Evolutionary conservation across 2,888 invertebrate species (phyloP).

Genomic region (Lepidocyrtoides sp.): DNA sequence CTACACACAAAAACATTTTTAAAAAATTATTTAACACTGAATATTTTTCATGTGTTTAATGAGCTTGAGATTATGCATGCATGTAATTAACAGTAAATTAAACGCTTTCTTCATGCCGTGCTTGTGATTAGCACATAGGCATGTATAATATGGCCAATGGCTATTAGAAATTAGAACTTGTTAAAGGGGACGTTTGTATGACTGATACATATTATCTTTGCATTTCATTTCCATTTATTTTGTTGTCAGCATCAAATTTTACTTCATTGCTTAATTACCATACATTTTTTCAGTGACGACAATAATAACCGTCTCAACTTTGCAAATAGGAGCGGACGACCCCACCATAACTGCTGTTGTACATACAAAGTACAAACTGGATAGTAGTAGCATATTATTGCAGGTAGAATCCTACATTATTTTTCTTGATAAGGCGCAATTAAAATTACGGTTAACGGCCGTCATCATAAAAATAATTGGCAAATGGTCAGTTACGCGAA

Average conservation of each 20-base stretch:
- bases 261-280: slow-evolving; percentile 48
- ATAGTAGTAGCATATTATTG: background rate
- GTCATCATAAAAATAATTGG: slow-evolving; percentile 60
- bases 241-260: slow-evolving; percentile 19
- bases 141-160: background rate
- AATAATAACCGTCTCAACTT: slow-evolving; percentile 24
- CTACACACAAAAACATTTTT: background rate
- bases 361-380: no score
- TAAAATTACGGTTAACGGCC: slow-evolving; percentile 58
- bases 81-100: slow-evolving; percentile 43
- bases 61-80: background rate
- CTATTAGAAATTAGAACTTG: background rate
- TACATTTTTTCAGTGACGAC: slow-evolving; percentile 38
- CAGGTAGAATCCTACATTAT: slow-evolving; percentile 17
- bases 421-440: slow-evolving; percentile 32
- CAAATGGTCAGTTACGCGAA: slow-evolving; percentile 42
- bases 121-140: background rate
- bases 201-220: background rate
- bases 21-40: background rate
- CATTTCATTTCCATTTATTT: slow-evolving; percentile 16
- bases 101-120: slow-evolving; percentile 33
- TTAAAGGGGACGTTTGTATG: background rate
- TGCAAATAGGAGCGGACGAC: background rate
- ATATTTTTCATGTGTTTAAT: slow-evolving; percentile 2
- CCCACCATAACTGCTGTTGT: background rate